Base-by-base conservation (phyloP, 2,888 invertebrate species). In the Dicroscelio sp. region DNA sequence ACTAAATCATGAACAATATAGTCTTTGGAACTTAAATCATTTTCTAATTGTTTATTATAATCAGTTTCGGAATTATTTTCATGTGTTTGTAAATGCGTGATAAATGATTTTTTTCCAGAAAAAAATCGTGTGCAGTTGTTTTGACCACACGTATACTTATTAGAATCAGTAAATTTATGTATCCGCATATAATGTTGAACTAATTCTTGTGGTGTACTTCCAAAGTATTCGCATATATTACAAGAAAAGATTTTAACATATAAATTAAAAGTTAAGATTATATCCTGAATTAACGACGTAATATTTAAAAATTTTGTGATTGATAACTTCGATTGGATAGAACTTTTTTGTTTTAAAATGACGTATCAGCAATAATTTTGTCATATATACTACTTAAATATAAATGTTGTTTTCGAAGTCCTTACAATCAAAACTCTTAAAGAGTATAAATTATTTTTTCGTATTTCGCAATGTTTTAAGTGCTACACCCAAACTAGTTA, bases 131-230 rank as follows among this genome's bases (percentile, higher is more conserved):
- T 8, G 23, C 73, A 73, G 10, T 6, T 10, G 6, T 31, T 31
- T 23, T 73, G 73, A 17, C 30, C 52, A 52, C 73, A 73, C n/a
- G 20, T 65, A 73, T 52, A 73, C 27, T 17, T 23, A 27, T n/a
- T 73, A 30, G 63, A 30, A n/a, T 73, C 43, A 14, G 73, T 73
- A 31, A 31, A 73, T 31, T 73, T 73, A 73, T 73, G 73, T 31
- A 30, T 10, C n/a, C 25, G n/a, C 30, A 30, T 30, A 20, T 31
- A 73, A 52, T 73, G 73, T 31, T 17, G 12, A n/a, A 48, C 10
- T 73, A 73, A 52, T 2, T 73, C 73, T 10, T n/a, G 2, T n/a
- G 52, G 10, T 23, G 30, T 31, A 43, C 31, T 73, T 12, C 17
- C 17, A 52, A 5, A 52, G 12, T 30, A 12, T 8, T 52, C 25